A percentile compares a stretch with the other conserved stretches of the same genome.
Conservation (phyloP, 2,888 invertebrate species). For the Cosmorhoe ocellata region DNA sequence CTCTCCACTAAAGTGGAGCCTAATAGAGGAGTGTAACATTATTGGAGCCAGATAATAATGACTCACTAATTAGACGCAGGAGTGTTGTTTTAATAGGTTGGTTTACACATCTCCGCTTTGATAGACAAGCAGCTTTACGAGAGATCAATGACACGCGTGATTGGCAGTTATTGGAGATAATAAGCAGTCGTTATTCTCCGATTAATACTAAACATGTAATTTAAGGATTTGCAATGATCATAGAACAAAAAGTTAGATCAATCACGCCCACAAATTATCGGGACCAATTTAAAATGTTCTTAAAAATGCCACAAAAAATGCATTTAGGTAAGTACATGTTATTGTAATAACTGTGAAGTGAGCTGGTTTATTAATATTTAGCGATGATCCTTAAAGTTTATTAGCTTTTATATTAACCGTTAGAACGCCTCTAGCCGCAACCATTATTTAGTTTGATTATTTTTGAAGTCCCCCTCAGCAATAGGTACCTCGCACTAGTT, state of each 20-base stretch:
- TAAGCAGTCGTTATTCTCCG: slow-evolving; percentile 41
- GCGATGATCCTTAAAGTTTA: neutral
- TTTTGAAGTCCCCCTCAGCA: too few relatives aligned
- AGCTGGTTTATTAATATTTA: neutral
- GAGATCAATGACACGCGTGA: slow-evolving; percentile 56
- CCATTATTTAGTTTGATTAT: too few relatives aligned
- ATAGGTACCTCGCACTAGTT: too few relatives aligned
- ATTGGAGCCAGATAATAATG: too few relatives aligned
- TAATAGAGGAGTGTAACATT: too few relatives aligned
- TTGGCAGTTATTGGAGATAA: slow-evolving; percentile 51
- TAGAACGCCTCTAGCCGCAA: too few relatives aligned
- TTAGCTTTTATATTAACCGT: too few relatives aligned
- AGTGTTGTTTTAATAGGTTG: too few relatives aligned
- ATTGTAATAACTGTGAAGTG: neutral
- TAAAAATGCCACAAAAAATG: slow-evolving; percentile 24
- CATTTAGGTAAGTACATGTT: slow-evolving; percentile 11
- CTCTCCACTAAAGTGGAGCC: too few relatives aligned
- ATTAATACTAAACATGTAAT: slow-evolving; percentile 53
- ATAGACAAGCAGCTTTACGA: neutral
- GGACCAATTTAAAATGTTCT: slow-evolving; percentile 18
- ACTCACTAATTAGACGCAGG: too few relatives aligned
- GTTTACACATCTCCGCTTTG: neutral
- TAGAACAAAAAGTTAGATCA: slow-evolving; percentile 21
- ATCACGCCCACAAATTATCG: slow-evolving; percentile 29
- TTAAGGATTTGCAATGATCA: slow-evolving; percentile 32